These are phyloP conservation scores for Pammene fasciana DNA, from an alignment of 2,888 invertebrate genomes.

Conservation along the genomic window DNA sequence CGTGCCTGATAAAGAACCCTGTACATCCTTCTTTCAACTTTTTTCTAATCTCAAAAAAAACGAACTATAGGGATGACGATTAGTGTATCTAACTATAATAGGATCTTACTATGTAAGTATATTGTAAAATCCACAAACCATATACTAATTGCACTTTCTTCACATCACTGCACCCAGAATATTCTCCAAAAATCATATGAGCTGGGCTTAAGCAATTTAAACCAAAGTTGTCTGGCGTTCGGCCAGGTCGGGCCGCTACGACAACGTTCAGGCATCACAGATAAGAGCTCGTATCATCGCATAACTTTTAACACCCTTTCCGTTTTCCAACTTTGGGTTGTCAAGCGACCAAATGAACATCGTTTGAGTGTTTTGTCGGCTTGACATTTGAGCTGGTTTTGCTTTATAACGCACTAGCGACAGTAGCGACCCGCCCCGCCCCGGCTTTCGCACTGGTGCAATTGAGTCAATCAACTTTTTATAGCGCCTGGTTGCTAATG, in stretches of 20 bases:
- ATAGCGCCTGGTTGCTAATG: too few species aligned
- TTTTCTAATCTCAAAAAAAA: too few species aligned
- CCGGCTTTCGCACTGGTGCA: too few species aligned
- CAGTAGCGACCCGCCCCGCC: too few species aligned
- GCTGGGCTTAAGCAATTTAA: constrained; percentile 65
- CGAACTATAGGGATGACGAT: too few species aligned
- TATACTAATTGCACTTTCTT: not conserved
- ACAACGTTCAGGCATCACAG: constrained; percentile 63
- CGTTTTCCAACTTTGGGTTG: constrained; percentile 41
- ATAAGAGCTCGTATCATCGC: constrained; percentile 64
- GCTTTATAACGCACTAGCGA: too few species aligned
- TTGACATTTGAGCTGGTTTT: constrained; percentile 1
- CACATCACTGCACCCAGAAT: constrained; percentile 22
- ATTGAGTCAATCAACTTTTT: too few species aligned
- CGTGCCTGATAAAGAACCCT: too few species aligned
- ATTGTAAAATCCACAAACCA: too few species aligned
- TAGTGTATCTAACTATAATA: too few species aligned
- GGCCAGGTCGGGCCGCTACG: constrained; percentile 68
- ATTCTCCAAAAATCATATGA: constrained; percentile 55
- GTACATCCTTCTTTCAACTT: too few species aligned
- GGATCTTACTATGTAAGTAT: too few species aligned
- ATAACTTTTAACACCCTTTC: constrained; percentile 47
- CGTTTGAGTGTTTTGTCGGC: not conserved
- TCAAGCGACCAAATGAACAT: constrained; percentile 31
- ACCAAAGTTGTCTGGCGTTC: constrained; percentile 71